Conservation (phyloP, 2,888 invertebrate species). For the Julus scanicus region DNA sequence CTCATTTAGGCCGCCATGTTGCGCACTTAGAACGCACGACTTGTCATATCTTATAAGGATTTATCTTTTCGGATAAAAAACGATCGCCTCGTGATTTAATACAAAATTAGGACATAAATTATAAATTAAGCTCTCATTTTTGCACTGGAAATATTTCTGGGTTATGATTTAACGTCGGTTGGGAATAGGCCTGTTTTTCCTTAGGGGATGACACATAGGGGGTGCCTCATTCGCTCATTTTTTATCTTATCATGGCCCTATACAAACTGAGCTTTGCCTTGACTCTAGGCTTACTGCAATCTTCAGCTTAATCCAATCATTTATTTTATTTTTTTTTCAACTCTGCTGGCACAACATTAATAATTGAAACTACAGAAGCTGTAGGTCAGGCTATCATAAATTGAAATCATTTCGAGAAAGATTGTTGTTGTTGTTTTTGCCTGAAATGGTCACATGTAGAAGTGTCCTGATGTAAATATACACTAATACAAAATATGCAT, state of each 20-base stretch:
- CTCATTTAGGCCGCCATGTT: conserved; percentile 34
- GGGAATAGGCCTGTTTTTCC: background rate
- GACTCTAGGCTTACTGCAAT: conserved; percentile 8
- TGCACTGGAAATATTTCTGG: conserved; percentile 43
- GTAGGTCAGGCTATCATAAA: background rate
- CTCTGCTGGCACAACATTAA: background rate
- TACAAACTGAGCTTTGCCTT: conserved; percentile 38
- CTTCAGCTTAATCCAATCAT: conserved; percentile 31
- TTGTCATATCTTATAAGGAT: background rate
- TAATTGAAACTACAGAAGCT: conserved; percentile 9
- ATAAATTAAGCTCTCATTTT: conserved; percentile 36
- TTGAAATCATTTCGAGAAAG: background rate
- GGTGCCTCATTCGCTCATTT: conserved; percentile 36
- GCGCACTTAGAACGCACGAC: background rate
- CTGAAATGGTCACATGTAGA: background rate
- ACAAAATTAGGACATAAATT: conserved; percentile 45
- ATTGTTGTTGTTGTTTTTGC: background rate
- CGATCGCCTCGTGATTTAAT: conserved; percentile 30
- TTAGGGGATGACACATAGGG: background rate
- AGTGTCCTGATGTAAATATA: background rate
- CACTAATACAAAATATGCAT: no score
- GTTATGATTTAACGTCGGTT: conserved; percentile 27
- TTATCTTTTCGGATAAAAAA: background rate
- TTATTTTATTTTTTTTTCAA: conserved; percentile 17
- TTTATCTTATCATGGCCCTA: conserved; percentile 1